Conservation (phyloP, 2,113 vertebrate genomes). For the Peromyscus californicus region DNA sequence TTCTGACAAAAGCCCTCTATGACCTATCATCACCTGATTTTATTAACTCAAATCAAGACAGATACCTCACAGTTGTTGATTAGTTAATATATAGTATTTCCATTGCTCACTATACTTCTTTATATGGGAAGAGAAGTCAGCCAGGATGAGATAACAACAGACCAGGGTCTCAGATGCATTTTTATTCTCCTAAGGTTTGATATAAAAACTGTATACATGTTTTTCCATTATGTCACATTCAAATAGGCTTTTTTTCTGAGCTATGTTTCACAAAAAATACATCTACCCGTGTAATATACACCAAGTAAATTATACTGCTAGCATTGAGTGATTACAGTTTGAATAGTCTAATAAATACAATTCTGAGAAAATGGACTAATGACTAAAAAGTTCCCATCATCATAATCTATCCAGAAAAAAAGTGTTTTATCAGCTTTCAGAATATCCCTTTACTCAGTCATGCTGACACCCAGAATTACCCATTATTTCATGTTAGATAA, state of each 20-base stretch:
- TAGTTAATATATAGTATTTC: neutral
- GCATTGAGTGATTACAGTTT: neutral
- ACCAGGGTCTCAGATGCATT: neutral
- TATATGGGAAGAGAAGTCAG: neutral
- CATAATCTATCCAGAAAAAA: neutral
- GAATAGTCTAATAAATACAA: neutral
- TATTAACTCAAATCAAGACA: neutral
- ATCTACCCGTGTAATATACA: neutral
- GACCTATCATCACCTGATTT: neutral
- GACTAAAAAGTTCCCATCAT: neutral
- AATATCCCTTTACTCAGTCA: neutral
- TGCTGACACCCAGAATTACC: neutral
- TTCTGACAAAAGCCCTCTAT: neutral
- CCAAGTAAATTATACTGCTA: neutral
- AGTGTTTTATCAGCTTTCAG: neutral
- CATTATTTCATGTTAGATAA: neutral
- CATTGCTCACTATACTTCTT: neutral
- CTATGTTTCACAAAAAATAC: neutral
- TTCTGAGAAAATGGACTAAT: slow-evolving; percentile 2
- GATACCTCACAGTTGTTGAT: neutral
- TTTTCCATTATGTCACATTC: neutral
- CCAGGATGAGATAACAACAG: neutral
- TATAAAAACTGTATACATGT: neutral
- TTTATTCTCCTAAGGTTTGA: neutral
- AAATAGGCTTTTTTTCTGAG: neutral